A percentile compares a stretch with the other conserved stretches of the same genome.
These are phyloP conservation scores for Drosophila subpulchrella DNA, from an alignment of 1,140 invertebrate genomes.

Conservation along the genomic window DNA sequence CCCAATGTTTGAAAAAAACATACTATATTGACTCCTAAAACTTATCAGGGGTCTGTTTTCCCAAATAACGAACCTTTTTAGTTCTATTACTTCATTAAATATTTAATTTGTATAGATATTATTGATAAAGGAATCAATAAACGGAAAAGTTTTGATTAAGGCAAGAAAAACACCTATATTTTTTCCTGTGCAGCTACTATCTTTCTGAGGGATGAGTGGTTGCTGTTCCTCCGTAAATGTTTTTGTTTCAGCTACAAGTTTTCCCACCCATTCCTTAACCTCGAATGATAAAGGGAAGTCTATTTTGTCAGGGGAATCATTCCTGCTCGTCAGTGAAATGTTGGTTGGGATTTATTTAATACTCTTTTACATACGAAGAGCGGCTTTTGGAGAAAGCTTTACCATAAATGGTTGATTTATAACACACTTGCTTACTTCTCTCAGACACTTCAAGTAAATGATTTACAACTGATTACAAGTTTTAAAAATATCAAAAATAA, in stretches of 20 bases:
- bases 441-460: too few species aligned
- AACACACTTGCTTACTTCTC: neutral
- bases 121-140: too few species aligned
- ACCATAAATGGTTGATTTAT: constrained; percentile 6
- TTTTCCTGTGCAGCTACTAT: neutral
- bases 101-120: too few species aligned
- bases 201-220: constrained; percentile 13
- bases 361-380: constrained; percentile 28
- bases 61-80: too few species aligned
- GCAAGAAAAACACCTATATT: neutral
- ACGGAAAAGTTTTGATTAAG: too few species aligned
- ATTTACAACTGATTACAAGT: too few species aligned
- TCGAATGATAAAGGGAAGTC: constrained; percentile 7
- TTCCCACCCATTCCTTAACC: constrained; percentile 6
- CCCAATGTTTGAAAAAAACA: too few species aligned
- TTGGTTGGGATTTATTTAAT: constrained; percentile 35
- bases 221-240: constrained; percentile 20
- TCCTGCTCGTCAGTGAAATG: constrained; percentile 29
- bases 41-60: too few species aligned
- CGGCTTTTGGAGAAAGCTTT: neutral
- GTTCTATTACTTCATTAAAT: too few species aligned
- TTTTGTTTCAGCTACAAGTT: constrained; percentile 34
- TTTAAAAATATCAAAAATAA: too few species aligned
- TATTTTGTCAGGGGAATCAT: constrained; percentile 13
- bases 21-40: too few species aligned